A percentile compares a stretch with the other conserved stretches of the same genome.
Evolutionary conservation across 2,797 vertebrate genomes (phyloP).

Genomic region (Poecilia velifera): DNA sequence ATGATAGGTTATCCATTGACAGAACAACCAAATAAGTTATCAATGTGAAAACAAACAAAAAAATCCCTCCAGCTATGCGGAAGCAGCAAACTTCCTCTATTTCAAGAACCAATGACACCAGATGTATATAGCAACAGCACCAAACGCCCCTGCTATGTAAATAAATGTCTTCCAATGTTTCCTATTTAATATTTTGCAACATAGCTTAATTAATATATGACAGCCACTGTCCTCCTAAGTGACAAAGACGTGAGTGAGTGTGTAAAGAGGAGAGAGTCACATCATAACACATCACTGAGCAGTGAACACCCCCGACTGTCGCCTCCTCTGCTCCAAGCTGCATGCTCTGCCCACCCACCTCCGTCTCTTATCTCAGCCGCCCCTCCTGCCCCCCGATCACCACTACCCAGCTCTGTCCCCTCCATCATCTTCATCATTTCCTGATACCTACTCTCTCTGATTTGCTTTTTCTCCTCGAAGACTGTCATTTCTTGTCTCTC

Average conservation of each 20-base stretch:
- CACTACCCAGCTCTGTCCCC: conserved; percentile 29
- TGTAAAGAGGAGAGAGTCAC: conserved; percentile 21
- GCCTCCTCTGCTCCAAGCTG: conserved; percentile 65
- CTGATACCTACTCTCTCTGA: conserved; percentile 12
- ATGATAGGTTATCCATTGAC: background rate
- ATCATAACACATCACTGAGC: conserved; percentile 69
- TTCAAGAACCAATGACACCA: background rate
- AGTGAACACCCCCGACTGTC: conserved; percentile 60
- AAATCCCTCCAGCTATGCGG: background rate
- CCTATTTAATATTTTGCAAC: background rate
- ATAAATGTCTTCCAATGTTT: background rate
- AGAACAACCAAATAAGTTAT: background rate
- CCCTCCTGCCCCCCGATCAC: conserved; percentile 10
- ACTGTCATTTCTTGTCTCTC: conserved; percentile 47
- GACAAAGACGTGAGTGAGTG: conserved; percentile 20
- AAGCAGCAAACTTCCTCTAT: background rate
- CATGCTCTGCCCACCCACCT: conserved; percentile 66
- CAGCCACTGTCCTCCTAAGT: conserved; percentile 6
- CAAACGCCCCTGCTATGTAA: background rate
- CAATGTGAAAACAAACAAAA: background rate
- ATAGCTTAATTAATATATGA: background rate
- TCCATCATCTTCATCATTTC: conserved; percentile 18
- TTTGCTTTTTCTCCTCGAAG: conserved; percentile 24
- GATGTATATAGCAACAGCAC: background rate
- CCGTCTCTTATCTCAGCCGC: conserved; percentile 35